These are phyloP conservation scores for Odontophorus gujanensis DNA, from an alignment of 2,113 vertebrate species.

Conservation along the genomic window DNA sequence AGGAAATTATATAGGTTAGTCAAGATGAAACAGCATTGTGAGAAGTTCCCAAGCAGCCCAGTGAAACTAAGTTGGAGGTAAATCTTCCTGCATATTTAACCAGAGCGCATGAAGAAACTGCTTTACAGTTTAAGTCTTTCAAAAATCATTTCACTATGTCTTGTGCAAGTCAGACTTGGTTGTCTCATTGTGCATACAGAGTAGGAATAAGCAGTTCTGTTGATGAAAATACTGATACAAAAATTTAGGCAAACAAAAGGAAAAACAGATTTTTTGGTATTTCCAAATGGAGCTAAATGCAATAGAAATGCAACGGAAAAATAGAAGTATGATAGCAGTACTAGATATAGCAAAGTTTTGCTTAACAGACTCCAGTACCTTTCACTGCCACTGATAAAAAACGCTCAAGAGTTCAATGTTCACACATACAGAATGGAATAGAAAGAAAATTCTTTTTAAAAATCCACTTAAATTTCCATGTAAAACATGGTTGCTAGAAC, in stretches of 20 bases:
- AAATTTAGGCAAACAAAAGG: not conserved
- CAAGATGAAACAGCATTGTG: conserved; percentile 43
- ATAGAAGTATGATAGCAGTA: not conserved
- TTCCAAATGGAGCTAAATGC: not conserved
- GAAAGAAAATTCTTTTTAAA: not conserved
- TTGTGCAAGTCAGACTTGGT: not conserved
- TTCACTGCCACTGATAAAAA: not conserved
- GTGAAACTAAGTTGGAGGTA: conserved; percentile 34
- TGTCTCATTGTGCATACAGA: not conserved
- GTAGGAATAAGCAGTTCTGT: not conserved
- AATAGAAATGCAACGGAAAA: not conserved
- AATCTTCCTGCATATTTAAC: conserved; percentile 1
- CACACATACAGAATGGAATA: not conserved
- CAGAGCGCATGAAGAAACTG: not conserved
- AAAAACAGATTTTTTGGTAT: not conserved
- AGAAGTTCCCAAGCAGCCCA: conserved; percentile 6
- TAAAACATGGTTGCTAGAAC: not conserved
- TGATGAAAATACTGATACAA: not conserved
- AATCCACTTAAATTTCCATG: not conserved
- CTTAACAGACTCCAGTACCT: not conserved
- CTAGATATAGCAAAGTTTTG: not conserved
- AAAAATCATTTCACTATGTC: not conserved
- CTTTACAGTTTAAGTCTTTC: not conserved
- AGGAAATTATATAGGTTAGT: conserved; percentile 56
- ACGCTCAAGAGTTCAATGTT: not conserved